Conservation (phyloP, 2,113 vertebrate genomes). For the Colistium nudipinnis region DNA sequence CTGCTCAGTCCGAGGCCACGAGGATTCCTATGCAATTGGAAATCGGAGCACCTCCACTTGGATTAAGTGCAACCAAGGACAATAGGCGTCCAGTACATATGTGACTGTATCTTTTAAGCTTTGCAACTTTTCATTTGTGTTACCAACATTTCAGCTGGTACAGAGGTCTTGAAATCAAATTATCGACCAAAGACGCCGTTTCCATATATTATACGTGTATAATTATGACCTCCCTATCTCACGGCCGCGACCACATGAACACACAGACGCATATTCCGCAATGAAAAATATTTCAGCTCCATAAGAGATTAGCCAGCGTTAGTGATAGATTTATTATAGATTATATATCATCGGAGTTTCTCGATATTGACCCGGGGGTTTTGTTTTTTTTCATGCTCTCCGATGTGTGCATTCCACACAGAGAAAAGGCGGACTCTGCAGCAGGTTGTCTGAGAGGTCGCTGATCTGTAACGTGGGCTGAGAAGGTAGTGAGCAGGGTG, state of each 20-base stretch:
- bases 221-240: constrained; percentile 6
- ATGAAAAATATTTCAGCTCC: background rate
- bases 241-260: background rate
- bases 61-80: background rate
- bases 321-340: background rate
- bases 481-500: constrained; percentile 1
- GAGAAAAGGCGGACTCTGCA: background rate
- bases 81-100: background rate
- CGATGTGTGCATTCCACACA: background rate
- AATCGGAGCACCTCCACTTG: background rate
- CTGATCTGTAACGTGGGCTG: constrained; percentile 12
- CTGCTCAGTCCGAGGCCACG: background rate
- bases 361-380: background rate
- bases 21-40: background rate
- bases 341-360: too few relatives aligned
- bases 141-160: background rate
- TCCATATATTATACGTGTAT: background rate
- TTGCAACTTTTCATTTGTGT: background rate
- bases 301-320: background rate
- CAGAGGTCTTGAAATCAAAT: background rate
- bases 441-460: background rate
- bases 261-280: background rate
- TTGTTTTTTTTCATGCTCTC: too few relatives aligned
- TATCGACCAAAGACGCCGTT: background rate
- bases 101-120: background rate